Percentiles rank a stretch among this genome's conserved stretches.
phyloP scores from a whole-genome alignment of 2,113 vertebrate genomes.

The Apistogramma diplotaenia region DNA sequence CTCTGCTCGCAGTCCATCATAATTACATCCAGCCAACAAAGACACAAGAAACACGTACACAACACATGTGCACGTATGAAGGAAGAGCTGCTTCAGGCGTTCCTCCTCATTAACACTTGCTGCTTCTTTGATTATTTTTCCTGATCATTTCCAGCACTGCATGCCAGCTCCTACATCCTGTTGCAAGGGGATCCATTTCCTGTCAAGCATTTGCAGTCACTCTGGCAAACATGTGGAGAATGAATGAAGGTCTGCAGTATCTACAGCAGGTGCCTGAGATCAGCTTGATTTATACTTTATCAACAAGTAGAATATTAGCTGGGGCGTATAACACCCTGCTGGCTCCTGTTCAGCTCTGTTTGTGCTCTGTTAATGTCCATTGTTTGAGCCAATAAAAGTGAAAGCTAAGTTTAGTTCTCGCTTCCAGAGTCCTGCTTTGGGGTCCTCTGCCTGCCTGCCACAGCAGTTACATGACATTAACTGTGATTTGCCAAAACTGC shows the following conservation, averaged over 20 bases:
- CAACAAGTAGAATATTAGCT: constrained; percentile 4
- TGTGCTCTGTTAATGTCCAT: too few relatives aligned
- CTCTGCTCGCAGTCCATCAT: constrained; percentile 54
- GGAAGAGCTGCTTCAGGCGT: constrained; percentile 58
- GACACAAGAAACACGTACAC: constrained; percentile 8
- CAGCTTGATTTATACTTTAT: constrained; percentile 2
- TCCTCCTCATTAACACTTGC: constrained; percentile 69
- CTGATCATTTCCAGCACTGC: constrained; percentile 62
- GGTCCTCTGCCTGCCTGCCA: too few relatives aligned
- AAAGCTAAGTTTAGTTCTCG: too few relatives aligned
- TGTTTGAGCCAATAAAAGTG: too few relatives aligned
- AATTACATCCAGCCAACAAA: constrained; percentile 48
- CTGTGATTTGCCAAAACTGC: background rate
- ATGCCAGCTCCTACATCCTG: constrained; percentile 59
- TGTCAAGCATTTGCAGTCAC: constrained; percentile 31
- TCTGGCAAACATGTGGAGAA: constrained; percentile 41
- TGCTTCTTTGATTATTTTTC: constrained; percentile 70
- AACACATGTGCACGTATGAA: constrained; percentile 32
- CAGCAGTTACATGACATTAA: background rate
- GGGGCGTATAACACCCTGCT: background rate
- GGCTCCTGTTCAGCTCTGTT: too few relatives aligned
- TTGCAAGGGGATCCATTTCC: constrained; percentile 64
- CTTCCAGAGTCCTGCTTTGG: too few relatives aligned
- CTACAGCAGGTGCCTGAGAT: background rate
- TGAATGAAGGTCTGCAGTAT: background rate